These are phyloP conservation scores for Galerucella calmariensis DNA, from an alignment of 2,888 invertebrate species.

Conservation along the genomic window DNA sequence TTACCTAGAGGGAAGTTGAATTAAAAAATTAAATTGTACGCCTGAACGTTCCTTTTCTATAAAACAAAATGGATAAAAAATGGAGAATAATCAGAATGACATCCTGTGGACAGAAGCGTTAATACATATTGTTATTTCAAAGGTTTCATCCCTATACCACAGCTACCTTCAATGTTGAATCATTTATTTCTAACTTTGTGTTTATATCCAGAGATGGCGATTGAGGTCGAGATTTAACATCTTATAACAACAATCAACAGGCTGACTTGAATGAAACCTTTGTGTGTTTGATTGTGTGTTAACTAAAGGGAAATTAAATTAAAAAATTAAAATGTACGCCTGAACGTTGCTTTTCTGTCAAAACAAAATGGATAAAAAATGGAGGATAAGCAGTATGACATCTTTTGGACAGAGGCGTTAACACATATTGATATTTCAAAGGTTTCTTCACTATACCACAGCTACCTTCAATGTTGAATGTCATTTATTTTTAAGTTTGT, in stretches of 20 bases:
- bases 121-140: neutral
- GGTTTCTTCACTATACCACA: neutral
- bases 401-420: neutral
- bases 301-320: too few relatives aligned
- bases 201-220: constrained; percentile 29
- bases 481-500: neutral
- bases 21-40: too few relatives aligned
- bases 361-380: neutral
- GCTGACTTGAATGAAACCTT: constrained; percentile 42
- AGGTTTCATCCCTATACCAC: neutral
- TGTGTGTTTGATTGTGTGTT: too few relatives aligned
- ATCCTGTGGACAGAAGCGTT: neutral
- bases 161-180: neutral
- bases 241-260: constrained; percentile 48
- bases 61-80: neutral
- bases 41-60: too few relatives aligned
- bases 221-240: constrained; percentile 23
- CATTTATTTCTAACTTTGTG: neutral
- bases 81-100: neutral
- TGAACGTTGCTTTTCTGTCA: too few relatives aligned
- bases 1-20: too few relatives aligned
- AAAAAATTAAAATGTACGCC: too few relatives aligned
- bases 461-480: neutral
- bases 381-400: neutral
- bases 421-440: neutral